Conservation (phyloP, 2,888 invertebrate species). For the Mylabris sibirica region DNA sequence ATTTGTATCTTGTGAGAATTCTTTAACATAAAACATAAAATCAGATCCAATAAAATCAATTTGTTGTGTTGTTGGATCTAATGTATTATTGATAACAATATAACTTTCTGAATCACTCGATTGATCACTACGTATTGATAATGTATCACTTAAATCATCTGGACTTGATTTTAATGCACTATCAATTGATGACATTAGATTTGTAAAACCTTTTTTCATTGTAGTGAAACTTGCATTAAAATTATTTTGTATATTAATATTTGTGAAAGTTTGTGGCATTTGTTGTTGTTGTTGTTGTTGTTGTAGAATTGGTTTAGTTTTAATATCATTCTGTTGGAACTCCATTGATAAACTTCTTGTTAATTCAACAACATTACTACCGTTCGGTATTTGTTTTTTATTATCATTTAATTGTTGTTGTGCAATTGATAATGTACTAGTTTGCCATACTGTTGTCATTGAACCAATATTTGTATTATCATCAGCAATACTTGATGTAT, state of each 20-base stretch:
- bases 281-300: slow-evolving; percentile 33
- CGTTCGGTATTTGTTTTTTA: slow-evolving; percentile 44
- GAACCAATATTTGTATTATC: slow-evolving; percentile 70
- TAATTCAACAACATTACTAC: slow-evolving; percentile 32
- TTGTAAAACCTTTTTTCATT: slow-evolving; percentile 85
- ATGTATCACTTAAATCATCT: slow-evolving; percentile 78
- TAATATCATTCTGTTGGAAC: slow-evolving; percentile 29
- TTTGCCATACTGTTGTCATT: slow-evolving; percentile 53
- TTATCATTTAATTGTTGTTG: slow-evolving; percentile 39
- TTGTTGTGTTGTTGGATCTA: slow-evolving; percentile 55
- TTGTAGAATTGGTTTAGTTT: slow-evolving; percentile 21
- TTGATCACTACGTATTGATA: slow-evolving; percentile 80
- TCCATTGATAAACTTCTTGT: slow-evolving; percentile 43
- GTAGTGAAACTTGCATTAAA: slow-evolving; percentile 70
- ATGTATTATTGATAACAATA: slow-evolving; percentile 69
- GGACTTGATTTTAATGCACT: slow-evolving; percentile 77
- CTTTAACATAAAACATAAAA: slow-evolving; percentile 69
- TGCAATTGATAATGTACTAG: slow-evolving; percentile 48
- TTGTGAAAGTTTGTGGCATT: slow-evolving; percentile 29
- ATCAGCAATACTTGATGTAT: slow-evolving; percentile 85
- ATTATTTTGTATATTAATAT: slow-evolving; percentile 57
- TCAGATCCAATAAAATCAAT: slow-evolving; percentile 73
- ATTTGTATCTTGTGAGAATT: slow-evolving; percentile 48
- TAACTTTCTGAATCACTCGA: slow-evolving; percentile 90
- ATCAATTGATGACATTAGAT: slow-evolving; percentile 84